These are phyloP conservation scores for Corapipo altera DNA, from an alignment of 2,113 vertebrate species.

Conservation along the genomic window DNA sequence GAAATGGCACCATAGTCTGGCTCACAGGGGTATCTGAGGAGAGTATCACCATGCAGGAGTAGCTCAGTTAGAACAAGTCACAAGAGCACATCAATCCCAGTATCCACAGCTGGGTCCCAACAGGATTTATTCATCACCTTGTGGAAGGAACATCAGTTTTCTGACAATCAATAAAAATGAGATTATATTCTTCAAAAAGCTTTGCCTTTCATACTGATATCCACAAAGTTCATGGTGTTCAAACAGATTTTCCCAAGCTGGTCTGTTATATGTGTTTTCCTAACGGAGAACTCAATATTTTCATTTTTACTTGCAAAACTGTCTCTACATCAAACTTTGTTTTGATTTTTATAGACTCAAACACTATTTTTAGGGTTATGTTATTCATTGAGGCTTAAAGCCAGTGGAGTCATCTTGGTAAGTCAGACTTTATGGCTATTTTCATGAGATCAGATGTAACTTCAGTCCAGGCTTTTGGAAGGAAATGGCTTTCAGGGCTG, in stretches of 20 bases:
- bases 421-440: conserved; percentile 53
- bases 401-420: conserved; percentile 15
- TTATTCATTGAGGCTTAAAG: conserved; percentile 31
- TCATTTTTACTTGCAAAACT: conserved; percentile 9
- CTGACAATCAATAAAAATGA: conserved; percentile 1
- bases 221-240: neutral
- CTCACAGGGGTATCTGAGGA: neutral
- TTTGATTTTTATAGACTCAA: conserved; percentile 34
- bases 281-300: conserved; percentile 1
- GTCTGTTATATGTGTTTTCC: neutral
- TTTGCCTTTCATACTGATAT: neutral
- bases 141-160: neutral
- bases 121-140: neutral
- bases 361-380: conserved; percentile 16
- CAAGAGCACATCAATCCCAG: neutral
- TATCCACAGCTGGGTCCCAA: neutral
- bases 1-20: neutral
- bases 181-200: neutral
- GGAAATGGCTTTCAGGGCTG: neutral
- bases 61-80: neutral
- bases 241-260: conserved; percentile 9
- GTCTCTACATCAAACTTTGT: conserved; percentile 19
- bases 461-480: conserved; percentile 36
- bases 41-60: neutral
- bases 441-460: conserved; percentile 28